Evolutionary conservation across 2,113 vertebrate genomes (phyloP).

Genomic region (Dolichallabes microphthalmus): DNA sequence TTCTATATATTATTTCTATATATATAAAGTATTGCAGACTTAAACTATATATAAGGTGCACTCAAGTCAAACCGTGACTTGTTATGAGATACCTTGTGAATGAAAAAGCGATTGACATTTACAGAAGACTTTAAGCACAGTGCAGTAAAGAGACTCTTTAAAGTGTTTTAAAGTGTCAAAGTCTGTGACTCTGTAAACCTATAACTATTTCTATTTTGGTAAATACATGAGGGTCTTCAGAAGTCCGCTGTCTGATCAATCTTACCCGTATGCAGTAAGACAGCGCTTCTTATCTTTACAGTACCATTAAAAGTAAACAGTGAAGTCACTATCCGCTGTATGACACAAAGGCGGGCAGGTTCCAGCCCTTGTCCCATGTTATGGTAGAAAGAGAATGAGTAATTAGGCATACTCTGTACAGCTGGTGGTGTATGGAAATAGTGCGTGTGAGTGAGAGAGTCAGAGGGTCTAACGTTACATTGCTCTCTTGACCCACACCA

Average conservation of each 20-base stretch:
- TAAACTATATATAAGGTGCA: too few relatives aligned
- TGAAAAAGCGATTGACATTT: too few relatives aligned
- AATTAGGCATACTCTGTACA: conserved; percentile 29
- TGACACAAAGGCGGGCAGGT: conserved; percentile 56
- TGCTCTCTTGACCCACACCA: conserved; percentile 56
- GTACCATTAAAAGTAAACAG: background rate
- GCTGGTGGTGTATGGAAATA: background rate
- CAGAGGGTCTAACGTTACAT: conserved; percentile 49
- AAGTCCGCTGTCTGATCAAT: conserved; percentile 60
- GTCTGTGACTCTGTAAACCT: background rate
- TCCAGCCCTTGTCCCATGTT: conserved; percentile 52
- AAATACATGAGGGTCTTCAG: conserved; percentile 27
- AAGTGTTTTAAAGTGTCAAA: background rate
- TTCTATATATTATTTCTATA: too few relatives aligned
- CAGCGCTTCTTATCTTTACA: conserved; percentile 6
- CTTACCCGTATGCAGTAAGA: background rate
- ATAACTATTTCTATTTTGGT: background rate
- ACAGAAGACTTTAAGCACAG: too few relatives aligned
- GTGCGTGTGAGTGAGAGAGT: conserved; percentile 37
- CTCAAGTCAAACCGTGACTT: too few relatives aligned
- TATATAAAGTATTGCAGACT: too few relatives aligned
- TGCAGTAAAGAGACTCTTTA: too few relatives aligned
- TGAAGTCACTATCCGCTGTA: conserved; percentile 51
- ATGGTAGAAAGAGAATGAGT: conserved; percentile 36
- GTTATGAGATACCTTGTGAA: too few relatives aligned